These are phyloP conservation scores for Numida meleagris DNA, from an alignment of 2,113 vertebrate species.

Conservation along the genomic window DNA sequence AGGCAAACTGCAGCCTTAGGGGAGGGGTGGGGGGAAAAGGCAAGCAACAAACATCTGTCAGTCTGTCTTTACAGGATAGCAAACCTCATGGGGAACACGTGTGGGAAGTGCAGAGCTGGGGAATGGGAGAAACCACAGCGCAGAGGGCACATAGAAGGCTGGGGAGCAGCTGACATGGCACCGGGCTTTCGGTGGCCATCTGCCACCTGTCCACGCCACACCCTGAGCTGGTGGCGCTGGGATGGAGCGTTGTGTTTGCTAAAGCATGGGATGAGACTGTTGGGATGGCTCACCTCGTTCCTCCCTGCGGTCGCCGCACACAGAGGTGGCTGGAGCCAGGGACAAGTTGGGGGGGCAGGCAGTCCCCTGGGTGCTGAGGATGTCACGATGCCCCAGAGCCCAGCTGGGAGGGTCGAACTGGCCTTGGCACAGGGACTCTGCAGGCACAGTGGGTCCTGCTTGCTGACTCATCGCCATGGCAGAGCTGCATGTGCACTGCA, in stretches of 20 bases:
- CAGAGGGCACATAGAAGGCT: fast-evolving
- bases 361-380: not conserved
- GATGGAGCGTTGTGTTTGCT: not conserved
- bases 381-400: not conserved
- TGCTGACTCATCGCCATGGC: too few relatives aligned
- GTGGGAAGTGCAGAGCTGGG: fast-evolving
- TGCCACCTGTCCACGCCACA: not conserved
- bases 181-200: not conserved
- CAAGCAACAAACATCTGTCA: not conserved
- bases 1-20: not conserved
- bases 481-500: fast-evolving
- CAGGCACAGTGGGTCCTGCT: not conserved
- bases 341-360: too few relatives aligned
- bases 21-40: not conserved
- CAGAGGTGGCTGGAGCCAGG: not conserved
- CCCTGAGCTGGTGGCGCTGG: fast-evolving
- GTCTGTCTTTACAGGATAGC: not conserved
- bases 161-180: not conserved
- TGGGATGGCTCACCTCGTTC: not conserved
- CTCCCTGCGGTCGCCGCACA: fast-evolving
- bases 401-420: not conserved
- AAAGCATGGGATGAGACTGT: not conserved
- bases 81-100: fast-evolving
- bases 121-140: not conserved
- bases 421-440: fast-evolving